Base-by-base conservation (phyloP, 2,888 invertebrate species). In the Buathra laborator region DNA sequence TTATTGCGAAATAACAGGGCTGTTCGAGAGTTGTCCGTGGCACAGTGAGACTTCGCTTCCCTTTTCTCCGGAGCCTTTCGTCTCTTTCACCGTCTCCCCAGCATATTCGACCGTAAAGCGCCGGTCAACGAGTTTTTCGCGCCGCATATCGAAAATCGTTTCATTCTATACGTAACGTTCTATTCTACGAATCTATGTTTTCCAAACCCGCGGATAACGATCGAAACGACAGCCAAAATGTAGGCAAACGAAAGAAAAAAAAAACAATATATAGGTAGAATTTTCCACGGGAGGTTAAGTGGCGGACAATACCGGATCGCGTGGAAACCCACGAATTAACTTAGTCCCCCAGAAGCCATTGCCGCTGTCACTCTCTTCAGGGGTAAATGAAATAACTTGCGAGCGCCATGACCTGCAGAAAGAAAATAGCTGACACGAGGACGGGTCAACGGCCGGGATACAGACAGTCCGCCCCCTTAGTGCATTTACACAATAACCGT, bases 1-100 rank as follows among this genome's bases (percentile, higher is more conserved):
- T 92, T 91, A 92, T 91, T 87, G 88, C 88, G 87, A 90, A 92
- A 89, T 92, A 91, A 92, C 90, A 89, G 90, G 86, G 90, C 77
- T 78, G 37, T 88, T 87, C 83, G 84, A 87, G 88, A 53, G 53
- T 48, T 85, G 84, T 81, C 84, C 82, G 80, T 56, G 67, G 66
- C 67, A 59, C 81, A 64, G 75, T 72, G 24, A 76, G 77, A 77
- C 78, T 56, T 68, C 76, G 44, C 75, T 76, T 79, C 51, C 32
- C 46, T 51, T 29, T 56, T 83, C 71, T 64, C 64, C 37, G 32
- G 32, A 19, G 24, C 64, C 62, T 76, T 62, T 75, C 75, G 12
- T 72, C 67, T 10, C 24, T 48, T 46, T 76, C 66, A 56, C 51
- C n/a, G 12, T 29, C 59, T 29, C 14, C 59, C 24, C 5, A 10